These are phyloP conservation scores for Himalopsyche phryganea DNA, from an alignment of 1,140 invertebrate species.

Conservation along the genomic window DNA sequence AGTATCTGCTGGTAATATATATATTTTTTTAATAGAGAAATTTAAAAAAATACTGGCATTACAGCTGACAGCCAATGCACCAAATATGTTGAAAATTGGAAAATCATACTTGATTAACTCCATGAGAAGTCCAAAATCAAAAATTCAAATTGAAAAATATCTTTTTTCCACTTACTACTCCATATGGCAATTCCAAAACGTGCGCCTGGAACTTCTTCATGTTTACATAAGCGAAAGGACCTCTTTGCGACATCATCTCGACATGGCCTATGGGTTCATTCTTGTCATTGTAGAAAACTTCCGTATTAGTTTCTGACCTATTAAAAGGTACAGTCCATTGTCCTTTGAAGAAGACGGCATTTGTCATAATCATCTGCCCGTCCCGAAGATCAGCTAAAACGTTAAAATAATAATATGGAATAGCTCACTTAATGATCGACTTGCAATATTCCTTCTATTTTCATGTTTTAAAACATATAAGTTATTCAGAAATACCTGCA, in stretches of 20 bases:
- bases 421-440: not conserved
- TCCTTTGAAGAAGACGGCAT: conserved; percentile 81
- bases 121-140: too few relatives aligned
- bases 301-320: conserved; percentile 52
- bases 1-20: too few relatives aligned
- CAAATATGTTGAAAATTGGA: too few relatives aligned
- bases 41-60: too few relatives aligned
- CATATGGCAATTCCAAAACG: conserved; percentile 71
- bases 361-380: conserved; percentile 67
- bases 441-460: too few relatives aligned
- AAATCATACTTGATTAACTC: too few relatives aligned
- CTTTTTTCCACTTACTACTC: conserved; percentile 37
- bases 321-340: conserved; percentile 74
- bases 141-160: too few relatives aligned
- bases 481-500: too few relatives aligned
- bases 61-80: too few relatives aligned
- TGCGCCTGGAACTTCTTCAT: conserved; percentile 57
- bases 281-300: conserved; percentile 54
- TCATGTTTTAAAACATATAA: too few relatives aligned
- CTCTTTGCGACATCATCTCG: conserved; percentile 60
- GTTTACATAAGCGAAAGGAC: conserved; percentile 52
- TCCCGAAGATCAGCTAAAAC: conserved; percentile 45
- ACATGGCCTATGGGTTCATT: conserved; percentile 52
- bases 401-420: conserved; percentile 6
- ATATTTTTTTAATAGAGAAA: too few relatives aligned